A percentile compares a stretch with the other conserved stretches of the same genome.
Conservation (phyloP, 1,140 invertebrate species). For the Drosophila subpulchrella region DNA sequence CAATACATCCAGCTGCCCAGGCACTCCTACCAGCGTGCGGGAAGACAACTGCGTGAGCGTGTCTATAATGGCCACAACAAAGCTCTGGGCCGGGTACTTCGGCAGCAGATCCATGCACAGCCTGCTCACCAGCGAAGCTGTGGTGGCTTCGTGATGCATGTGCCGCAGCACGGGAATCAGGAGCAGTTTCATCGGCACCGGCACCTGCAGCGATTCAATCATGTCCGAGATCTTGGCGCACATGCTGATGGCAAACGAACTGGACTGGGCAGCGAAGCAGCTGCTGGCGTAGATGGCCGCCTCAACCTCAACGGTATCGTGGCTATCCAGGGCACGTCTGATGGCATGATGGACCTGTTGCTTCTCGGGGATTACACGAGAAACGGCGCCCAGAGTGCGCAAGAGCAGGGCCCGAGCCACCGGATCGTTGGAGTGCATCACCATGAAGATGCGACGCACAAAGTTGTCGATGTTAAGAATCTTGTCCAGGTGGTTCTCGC, state of each 20-base stretch:
- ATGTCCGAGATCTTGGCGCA: constrained; percentile 97
- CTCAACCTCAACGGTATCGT: constrained; percentile 97
- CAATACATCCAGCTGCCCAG: constrained; percentile 90
- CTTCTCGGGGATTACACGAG: constrained; percentile 95
- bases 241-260: constrained; percentile 97
- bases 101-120: constrained; percentile 93
- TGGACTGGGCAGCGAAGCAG: constrained; percentile 96
- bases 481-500: constrained; percentile 98
- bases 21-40: constrained; percentile 95
- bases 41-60: constrained; percentile 95
- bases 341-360: constrained; percentile 98
- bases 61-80: constrained; percentile 93
- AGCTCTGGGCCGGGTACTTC: constrained; percentile 94
- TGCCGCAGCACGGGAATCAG: constrained; percentile 96
- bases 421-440: constrained; percentile 98
- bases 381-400: constrained; percentile 95
- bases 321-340: constrained; percentile 95
- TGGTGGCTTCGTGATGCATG: constrained; percentile 96
- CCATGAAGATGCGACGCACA: constrained; percentile 95
- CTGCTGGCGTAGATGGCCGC: constrained; percentile 97
- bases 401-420: constrained; percentile 96
- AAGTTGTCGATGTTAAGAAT: constrained; percentile 98
- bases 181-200: constrained; percentile 95
- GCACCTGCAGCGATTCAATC: constrained; percentile 96
- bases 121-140: constrained; percentile 91